phyloP scores from a whole-genome alignment of 2,797 vertebrate species.

The Ammospiza maritima region DNA sequence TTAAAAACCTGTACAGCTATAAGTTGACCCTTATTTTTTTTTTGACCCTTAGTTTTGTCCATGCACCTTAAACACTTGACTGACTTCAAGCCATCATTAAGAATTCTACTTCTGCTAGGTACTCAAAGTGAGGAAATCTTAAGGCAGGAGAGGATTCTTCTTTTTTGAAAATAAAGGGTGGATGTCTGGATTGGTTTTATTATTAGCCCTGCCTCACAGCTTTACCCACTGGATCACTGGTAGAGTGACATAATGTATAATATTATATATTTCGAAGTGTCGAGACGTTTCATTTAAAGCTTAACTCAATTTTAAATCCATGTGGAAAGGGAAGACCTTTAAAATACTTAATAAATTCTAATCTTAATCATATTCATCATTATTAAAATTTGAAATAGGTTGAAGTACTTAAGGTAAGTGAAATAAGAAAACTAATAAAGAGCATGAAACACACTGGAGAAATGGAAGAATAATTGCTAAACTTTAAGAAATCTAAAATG shows the following conservation, averaged over 20 bases:
- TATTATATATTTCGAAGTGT: constrained; percentile 6
- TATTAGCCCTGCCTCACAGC: neutral
- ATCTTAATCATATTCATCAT: constrained; percentile 59
- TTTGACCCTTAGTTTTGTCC: neutral
- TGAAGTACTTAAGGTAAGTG: constrained; percentile 52
- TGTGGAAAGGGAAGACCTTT: constrained; percentile 35
- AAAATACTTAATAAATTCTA: constrained; percentile 58
- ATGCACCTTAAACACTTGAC: neutral
- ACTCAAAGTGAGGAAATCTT: neutral
- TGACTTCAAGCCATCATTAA: neutral
- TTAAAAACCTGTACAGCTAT: neutral
- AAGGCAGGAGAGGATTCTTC: neutral
- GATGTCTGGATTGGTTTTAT: neutral
- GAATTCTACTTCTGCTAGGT: neutral
- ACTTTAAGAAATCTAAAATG: constrained; percentile 49
- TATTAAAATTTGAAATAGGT: constrained; percentile 60
- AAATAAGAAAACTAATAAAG: constrained; percentile 62
- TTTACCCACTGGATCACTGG: neutral
- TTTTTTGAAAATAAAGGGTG: neutral
- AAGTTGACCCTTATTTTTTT: neutral
- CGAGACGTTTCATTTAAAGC: neutral
- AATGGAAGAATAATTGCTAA: constrained; percentile 53
- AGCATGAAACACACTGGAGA: constrained; percentile 19
- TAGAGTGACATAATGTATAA: neutral
- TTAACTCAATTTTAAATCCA: constrained; percentile 53